Evolutionary conservation across 2,888 invertebrate genomes (phyloP), one percentile per base, ranked within the genome.

Genomic region (Tipula confusa): DNA sequence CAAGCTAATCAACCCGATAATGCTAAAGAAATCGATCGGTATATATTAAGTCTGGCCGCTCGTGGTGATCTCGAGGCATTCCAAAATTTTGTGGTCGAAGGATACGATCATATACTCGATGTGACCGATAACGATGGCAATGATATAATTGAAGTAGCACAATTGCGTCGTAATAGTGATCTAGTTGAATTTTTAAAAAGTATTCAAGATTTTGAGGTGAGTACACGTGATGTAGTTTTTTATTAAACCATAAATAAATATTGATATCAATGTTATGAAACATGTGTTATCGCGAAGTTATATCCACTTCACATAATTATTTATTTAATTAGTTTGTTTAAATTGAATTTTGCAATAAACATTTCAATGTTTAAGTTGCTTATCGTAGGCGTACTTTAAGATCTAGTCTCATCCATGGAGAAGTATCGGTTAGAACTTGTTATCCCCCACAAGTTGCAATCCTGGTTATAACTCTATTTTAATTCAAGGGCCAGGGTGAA

Each of bases 91-190:
- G 86, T 96, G 13, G 87, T 95, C 83, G 95, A 95, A 88, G 97
- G 97, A 0, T 97, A 97, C 87, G 96, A 97, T 87, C 96, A 96
- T 86, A 94, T 97, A 83, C 88, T 96, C 82, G 96, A 96, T 87
- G 91, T 96, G 3, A 91, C 92, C 2, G 96, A 96, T 87, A 94
- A 94, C 83, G 93, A 92, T 13, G 94, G 93, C 1, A 91, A 91
- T 1, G 90, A 93, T 1, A 94, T 97, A 83, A 88, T 93, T 1
- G 94, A 95, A 83, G 92, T 95, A 4, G 93, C 94, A 0, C 91
- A 92, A 5, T 92, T 93, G 84, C 92, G 95, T 9, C 93, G 93
- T 2, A 93, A 94, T 85, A 90, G 91, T 1, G 92, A 94, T 28
- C 93, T 95, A 85, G 91, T 92, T 6, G 91, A 92, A 81, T 93